Evolutionary conservation across 2,888 invertebrate species (phyloP), one percentile per base, ranked within the genome.

Genomic region (Bombyx huttoni): DNA sequence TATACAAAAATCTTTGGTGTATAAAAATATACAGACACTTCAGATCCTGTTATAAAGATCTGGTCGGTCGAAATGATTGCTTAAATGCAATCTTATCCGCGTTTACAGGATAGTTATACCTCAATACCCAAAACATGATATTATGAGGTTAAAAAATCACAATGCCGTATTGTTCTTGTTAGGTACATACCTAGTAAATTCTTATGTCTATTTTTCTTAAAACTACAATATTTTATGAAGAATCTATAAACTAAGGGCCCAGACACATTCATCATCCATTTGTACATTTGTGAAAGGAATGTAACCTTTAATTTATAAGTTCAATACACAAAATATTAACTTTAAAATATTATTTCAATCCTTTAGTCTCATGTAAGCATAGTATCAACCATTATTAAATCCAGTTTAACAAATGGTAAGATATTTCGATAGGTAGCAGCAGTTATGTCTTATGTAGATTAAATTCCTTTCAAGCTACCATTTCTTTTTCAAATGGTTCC

Each of bases 11-110:
- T 77, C 74, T 79, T 80, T 84, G 80, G 75, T 83, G 78, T 81
- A 81, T 74, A 81, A 81, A 81, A 82, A 78, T 81, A 81, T 79
- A 78, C 77, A 79, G 80, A 81, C 82, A 75, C 79, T 81, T 88
- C 88, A 88, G 83, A 84, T 75, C 88, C 84, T 73, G 56, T 58
- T 52, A 64, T 58, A 56, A 75, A 86, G 87, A 84, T 80, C 88
- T 87, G 88, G 88, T 88, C 88, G 88, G 82, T 88, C 88, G 88
- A 81, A 86, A 83, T 81, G 85, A 87, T 85, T 82, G 70, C 82
- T 76, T 57, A 70, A 70, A 67, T 75, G 78, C 78, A 86, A 86
- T 82, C 87, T 81, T 81, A 56, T 74, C 73, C 70, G 79, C 75
- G 78, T 82, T 83, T 88, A 87, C 88, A 88, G 88, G 88, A 88